A percentile compares a stretch with the other conserved stretches of the same genome.
Evolutionary conservation across 2,888 invertebrate species (phyloP).

Genomic region (Caenorhabditis virilis): DNA sequence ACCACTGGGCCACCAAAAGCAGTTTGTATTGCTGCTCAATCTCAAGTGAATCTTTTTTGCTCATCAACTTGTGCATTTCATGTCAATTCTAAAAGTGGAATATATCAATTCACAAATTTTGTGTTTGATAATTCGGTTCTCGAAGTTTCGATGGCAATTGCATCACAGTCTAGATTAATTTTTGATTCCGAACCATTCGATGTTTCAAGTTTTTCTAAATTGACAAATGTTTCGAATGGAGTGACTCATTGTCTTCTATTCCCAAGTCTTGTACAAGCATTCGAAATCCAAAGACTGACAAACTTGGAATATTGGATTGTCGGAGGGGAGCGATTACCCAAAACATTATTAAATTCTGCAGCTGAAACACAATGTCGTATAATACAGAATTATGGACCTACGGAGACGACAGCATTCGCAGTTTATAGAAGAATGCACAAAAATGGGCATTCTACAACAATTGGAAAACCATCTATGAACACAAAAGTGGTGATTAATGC

Average conservation of each 20-base stretch:
- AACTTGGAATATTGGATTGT: conserved; percentile 57
- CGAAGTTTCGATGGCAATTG: conserved; percentile 52
- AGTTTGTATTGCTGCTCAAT: conserved; percentile 44
- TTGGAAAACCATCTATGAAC: conserved; percentile 53
- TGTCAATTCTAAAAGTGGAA: conserved; percentile 7
- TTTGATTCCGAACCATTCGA: conserved; percentile 33
- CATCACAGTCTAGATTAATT: conserved; percentile 40
- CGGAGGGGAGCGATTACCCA: conserved; percentile 58
- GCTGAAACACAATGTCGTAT: conserved; percentile 34
- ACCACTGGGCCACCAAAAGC: conserved; percentile 65
- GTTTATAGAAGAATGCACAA: conserved; percentile 44
- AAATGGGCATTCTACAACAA: conserved; percentile 46
- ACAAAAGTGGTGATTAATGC: conserved; percentile 11
- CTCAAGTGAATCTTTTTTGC: conserved; percentile 46
- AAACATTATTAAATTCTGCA: conserved; percentile 41
- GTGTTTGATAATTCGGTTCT: conserved; percentile 64
- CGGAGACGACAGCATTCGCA: conserved; percentile 61
- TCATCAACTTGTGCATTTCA: conserved; percentile 31
- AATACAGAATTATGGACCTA: conserved; percentile 65
- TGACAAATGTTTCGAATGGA: conserved; percentile 14
- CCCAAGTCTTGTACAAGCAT: conserved; percentile 44
- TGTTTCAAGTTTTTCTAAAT: conserved; percentile 29
- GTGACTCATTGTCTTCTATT: conserved; percentile 58
- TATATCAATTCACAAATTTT: conserved; percentile 54
- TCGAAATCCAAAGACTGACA: conserved; percentile 29